Conservation (phyloP, 2,888 invertebrate species). For the Osmoderma eremita region DNA sequence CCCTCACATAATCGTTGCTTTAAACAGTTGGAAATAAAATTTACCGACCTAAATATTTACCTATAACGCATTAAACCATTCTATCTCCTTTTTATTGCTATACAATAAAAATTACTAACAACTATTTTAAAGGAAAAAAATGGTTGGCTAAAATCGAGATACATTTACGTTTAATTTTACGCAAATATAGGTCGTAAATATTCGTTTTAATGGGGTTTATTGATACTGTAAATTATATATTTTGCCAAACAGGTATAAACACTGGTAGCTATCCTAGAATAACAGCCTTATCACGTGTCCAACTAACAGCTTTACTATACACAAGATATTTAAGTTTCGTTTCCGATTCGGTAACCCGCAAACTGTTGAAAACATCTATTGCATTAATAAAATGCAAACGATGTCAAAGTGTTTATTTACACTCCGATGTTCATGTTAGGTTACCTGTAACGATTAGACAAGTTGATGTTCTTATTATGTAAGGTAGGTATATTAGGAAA, state of each 20-base stretch:
- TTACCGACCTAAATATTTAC: slow-evolving; percentile 9
- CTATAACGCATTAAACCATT: slow-evolving; percentile 1
- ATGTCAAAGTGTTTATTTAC: slow-evolving; percentile 6
- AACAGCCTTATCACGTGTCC: neutral
- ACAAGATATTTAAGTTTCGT: slow-evolving; percentile 17
- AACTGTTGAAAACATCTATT: slow-evolving; percentile 10
- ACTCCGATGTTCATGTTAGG: no score
- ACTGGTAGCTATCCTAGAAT: neutral
- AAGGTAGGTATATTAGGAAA: no score
- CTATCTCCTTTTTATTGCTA: slow-evolving; percentile 4
- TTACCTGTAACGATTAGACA: neutral
- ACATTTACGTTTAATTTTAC: slow-evolving; percentile 1
- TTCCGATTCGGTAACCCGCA: neutral
- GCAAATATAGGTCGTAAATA: neutral
- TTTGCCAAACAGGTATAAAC: neutral
- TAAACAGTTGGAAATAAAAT: slow-evolving; percentile 16
- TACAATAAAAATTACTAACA: slow-evolving; percentile 6
- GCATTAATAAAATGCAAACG: slow-evolving; percentile 7
- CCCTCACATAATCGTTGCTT: slow-evolving; percentile 17
- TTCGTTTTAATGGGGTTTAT: neutral
- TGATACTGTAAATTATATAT: slow-evolving; percentile 10
- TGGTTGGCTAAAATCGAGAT: neutral
- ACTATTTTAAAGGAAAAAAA: neutral
- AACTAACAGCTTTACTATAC: slow-evolving; percentile 1
- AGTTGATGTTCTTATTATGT: no score